Base-by-base conservation (phyloP, 2,888 invertebrate genomes). In the Vesta saturnalis region DNA sequence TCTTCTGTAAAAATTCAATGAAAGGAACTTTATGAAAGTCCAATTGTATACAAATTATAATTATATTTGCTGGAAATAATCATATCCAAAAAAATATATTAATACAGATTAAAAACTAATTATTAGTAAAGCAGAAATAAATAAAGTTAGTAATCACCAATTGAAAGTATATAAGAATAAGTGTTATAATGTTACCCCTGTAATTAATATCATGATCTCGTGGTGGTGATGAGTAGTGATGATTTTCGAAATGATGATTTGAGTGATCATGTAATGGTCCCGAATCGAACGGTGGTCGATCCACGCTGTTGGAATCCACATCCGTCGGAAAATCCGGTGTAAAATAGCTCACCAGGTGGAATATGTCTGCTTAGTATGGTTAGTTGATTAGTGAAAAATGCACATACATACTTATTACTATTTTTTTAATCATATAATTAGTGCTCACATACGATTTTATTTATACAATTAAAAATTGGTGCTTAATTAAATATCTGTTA, bases 321-420 rank as follows among this genome's bases (percentile, higher is more conserved):
- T 78, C 78, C 23, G 76, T 69, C 4, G 64, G 69, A 46, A 73
- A 70, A 54, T 80, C 81, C 64, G 83, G 79, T 54, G 83, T 81
- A 74, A 82, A 84, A 78, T 83, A 82, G 67, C 83, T 81, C 77
- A 83, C 83, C 79, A 83, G 80, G 77, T 84, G 83, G 77, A 83
- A 80, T 70, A 83, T 82, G 80, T 84, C 84, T 81, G 73, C 70
- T 70, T 67, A 67, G 55, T 57, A 21, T 56, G 47, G 70, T 66
- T 70, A 62, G 70, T 70, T 64, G 19, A 64, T 69, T 69, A 64
- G 57, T 69, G 19, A 59, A 39, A 14, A 57, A 10, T 43, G 30
- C n/a, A n/a, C n/a, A n/a, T n/a, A n/a, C n/a, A n/a, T n/a, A n/a
- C n/a, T n/a, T n/a, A n/a, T n/a, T n/a, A n/a, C n/a, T n/a, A n/a